Base-by-base conservation (phyloP, 2,888 invertebrate genomes). In the Adelphocoris suturalis region DNA sequence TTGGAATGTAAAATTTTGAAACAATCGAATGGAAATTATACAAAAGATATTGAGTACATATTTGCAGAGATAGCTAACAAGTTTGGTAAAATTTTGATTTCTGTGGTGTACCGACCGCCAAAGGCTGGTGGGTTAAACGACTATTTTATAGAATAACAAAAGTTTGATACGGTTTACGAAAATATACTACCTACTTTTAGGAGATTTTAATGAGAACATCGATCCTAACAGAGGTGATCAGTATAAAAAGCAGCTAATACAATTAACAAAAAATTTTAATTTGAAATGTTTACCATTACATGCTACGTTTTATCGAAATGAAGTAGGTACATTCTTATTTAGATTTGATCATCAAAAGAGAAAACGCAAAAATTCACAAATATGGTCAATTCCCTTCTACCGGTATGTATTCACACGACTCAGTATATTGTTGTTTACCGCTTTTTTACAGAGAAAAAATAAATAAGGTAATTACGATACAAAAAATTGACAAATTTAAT, bases 91-190 rank as follows among this genome's bases (percentile, higher is more conserved):
- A 68, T 86, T n/a, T 5, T 86, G 0, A 0, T 37, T 0, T 7
- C 76, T 76, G 87, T 76, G 19, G 76, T 87, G 5, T 87, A 87
- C 47, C 61, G 87, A 1, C 87, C 87, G 0, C 87, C 75, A 19
- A 87, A 87, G n/a, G 87, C 87, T 14, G 2, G 47, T 9, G 87
- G 87, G 2, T 27, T 87, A 13, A 48, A 23, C 9, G 87, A 87
- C 0, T 47, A 37, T 75, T 87, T 87, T 76, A n/a, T 13, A 0
- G 19, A 13, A 19, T 47, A 76, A 14, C 75, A 87, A 47, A 75
- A 52, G 5, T 87, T 87, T 19, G 3, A 76, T 11, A 12, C 87
- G 0, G 16, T 12, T 5, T 87, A 87, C 46, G 48, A 78, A 3
- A 46, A 87, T 12, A 52, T 87, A 11, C 12, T 86, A 9, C 14